Evolutionary conservation across 2,113 vertebrate genomes (phyloP).

Genomic region (Struthio camelus): DNA sequence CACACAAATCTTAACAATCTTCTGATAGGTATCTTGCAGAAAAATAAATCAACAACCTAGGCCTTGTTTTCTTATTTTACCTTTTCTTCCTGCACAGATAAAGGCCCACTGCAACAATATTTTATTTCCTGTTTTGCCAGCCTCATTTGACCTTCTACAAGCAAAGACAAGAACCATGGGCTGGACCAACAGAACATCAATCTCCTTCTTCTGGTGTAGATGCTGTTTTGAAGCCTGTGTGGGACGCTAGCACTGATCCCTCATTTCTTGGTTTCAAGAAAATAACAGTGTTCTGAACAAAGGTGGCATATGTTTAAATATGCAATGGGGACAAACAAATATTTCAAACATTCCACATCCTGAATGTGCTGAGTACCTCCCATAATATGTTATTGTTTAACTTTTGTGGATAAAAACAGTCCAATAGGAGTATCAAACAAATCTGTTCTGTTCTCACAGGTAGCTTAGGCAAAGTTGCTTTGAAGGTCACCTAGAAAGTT

Average conservation of each 20-base stretch:
- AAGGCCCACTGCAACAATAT: neutral
- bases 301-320: neutral
- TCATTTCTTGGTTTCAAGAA: neutral
- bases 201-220: neutral
- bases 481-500: neutral
- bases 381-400: neutral
- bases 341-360: neutral
- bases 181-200: neutral
- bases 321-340: neutral
- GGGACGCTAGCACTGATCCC: neutral
- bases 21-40: neutral
- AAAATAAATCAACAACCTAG: neutral
- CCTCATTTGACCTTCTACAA: neutral
- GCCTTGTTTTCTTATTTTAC: neutral
- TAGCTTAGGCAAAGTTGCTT: neutral
- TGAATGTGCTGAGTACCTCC: neutral
- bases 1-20: neutral
- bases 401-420: constrained; percentile 5
- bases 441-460: neutral
- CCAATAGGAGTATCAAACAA: neutral
- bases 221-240: neutral
- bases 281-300: neutral
- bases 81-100: neutral
- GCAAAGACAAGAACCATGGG: neutral
- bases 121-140: neutral